A percentile compares a stretch with the other conserved stretches of the same genome.
Conservation (phyloP, 2,888 invertebrate genomes). For the Ochropacha duplaris region DNA sequence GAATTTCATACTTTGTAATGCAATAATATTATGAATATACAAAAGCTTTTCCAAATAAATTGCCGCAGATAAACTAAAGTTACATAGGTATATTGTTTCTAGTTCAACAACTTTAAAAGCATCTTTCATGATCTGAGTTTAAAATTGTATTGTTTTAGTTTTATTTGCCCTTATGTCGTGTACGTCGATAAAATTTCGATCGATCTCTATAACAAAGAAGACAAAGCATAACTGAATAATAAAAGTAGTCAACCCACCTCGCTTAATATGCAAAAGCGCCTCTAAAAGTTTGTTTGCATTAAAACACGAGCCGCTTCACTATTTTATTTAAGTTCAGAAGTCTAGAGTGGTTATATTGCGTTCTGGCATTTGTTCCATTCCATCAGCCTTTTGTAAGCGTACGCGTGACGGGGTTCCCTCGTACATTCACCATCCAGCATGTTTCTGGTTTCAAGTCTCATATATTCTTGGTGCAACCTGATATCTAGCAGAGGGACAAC, state of each 20-base stretch:
- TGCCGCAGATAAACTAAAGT: neutral
- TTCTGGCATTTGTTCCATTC: conserved; percentile 79
- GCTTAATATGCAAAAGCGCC: conserved; percentile 83
- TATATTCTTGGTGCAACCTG: conserved; percentile 66
- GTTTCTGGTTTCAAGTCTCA: conserved; percentile 55
- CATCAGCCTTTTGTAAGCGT: conserved; percentile 57
- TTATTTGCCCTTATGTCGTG: conserved; percentile 52
- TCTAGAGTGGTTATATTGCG: conserved; percentile 83
- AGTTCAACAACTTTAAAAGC: conserved; percentile 21
- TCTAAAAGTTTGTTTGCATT: conserved; percentile 83
- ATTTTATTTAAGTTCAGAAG: conserved; percentile 80
- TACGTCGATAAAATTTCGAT: conserved; percentile 47
- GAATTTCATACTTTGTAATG: neutral
- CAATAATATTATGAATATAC: neutral
- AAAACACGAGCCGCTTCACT: conserved; percentile 83
- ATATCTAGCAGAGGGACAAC: conserved; percentile 14
- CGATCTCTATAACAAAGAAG: conserved; percentile 62
- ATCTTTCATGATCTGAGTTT: conserved; percentile 74
- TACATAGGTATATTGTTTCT: conserved; percentile 8
- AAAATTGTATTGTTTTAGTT: conserved; percentile 44
- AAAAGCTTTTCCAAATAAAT: conserved; percentile 2
- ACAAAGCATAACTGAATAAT: conserved; percentile 80
- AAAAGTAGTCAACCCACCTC: conserved; percentile 83
- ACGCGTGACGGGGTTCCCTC: conserved; percentile 55
- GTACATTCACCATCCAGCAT: conserved; percentile 67